Conservation (phyloP, 2,113 vertebrate genomes). For the Serinus canaria region DNA sequence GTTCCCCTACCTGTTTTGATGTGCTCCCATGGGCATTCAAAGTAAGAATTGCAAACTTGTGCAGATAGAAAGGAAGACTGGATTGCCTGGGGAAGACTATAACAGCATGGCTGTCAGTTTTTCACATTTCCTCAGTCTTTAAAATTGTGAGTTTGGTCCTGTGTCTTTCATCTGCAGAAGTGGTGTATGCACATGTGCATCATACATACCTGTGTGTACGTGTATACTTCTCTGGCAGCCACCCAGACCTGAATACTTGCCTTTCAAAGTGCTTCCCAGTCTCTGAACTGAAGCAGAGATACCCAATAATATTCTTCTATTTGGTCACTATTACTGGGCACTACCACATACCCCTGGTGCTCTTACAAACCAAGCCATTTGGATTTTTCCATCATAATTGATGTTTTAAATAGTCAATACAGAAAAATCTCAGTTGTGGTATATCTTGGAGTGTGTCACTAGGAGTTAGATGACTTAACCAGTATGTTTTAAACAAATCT, state of each 20-base stretch:
- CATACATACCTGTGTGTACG: fast-evolving
- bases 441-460: not conserved
- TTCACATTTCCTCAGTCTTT: not conserved
- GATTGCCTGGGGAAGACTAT: not conserved
- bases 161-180: not conserved
- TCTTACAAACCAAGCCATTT: not conserved
- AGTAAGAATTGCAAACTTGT: not conserved
- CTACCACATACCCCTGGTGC: not conserved
- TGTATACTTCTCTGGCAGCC: not conserved
- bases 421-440: not conserved
- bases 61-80: not conserved
- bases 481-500: not conserved
- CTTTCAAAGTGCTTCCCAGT: not conserved
- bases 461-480: not conserved
- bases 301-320: not conserved
- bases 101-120: not conserved
- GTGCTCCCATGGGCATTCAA: not conserved
- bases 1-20: not conserved
- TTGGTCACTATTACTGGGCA: not conserved
- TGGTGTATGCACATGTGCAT: fast-evolving
- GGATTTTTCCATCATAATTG: not conserved
- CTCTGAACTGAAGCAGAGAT: not conserved
- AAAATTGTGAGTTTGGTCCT: not conserved
- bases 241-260: not conserved
- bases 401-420: not conserved